Evolutionary conservation across 2,888 invertebrate species (phyloP), one percentile per base, ranked within the genome.

Genomic region (Cephus rjabovi): DNA sequence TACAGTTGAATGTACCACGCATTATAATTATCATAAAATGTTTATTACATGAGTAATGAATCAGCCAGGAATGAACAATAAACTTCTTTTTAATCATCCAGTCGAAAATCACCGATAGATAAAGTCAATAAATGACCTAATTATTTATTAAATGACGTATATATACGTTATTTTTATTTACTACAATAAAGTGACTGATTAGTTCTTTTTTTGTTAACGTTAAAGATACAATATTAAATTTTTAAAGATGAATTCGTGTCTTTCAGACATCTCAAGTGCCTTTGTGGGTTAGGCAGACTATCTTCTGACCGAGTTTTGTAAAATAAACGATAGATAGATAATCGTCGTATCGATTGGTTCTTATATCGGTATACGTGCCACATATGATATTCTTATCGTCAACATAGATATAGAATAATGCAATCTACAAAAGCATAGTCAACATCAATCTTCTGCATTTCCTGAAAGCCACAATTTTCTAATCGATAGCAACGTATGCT

Each of bases 381-480:
- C 23, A 23, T 56, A 56, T 23, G 15, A 56, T 56, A 56, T 23
- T 23, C 56, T 56, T 56, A 56, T 56, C 56, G 15, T 56, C 9
- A 56, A 56, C 9, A 23, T 56, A 56, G 56, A 56, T 23, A 56
- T 56, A 56, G 56, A 56, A 56, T 23, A 56, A 56, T 56, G 2
- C 9, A 56, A 56, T 56, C 56, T 23, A 56, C 23, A 23, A 56
- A 56, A 23, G 56, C 23, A 23, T 56, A 56, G 56, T 56, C 56
- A 56, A 23, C 56, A 23, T 56, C 2, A 56, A 56, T 56, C 23
- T 56, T 23, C 56, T 56, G 56, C 56, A 56, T 56, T 56, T 56
- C 56, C 56, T 56, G 56, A 83, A 83, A 85, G 87, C 79, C 76
- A 76, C 81, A 83, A 83, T 84, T 82, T 84, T 80, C 84, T 78